phyloP scores from a whole-genome alignment of 2,888 invertebrate genomes.

The Chironomus tentans region DNA sequence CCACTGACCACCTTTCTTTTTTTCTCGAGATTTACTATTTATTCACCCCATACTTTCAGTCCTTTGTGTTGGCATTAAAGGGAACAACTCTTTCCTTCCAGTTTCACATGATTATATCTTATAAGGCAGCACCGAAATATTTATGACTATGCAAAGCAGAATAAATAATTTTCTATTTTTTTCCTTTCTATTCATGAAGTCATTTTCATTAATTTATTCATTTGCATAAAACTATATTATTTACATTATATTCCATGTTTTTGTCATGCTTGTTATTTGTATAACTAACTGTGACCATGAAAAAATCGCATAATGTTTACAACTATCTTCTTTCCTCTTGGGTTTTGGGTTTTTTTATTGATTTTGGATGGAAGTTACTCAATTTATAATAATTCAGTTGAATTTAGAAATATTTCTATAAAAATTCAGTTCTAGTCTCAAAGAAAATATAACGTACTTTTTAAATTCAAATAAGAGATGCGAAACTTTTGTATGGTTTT shows the following conservation, averaged over 20 bases:
- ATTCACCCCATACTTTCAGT: background rate
- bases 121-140: background rate
- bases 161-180: background rate
- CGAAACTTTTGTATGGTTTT: too few relatives aligned
- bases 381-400: too few relatives aligned
- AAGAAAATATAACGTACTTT: too few relatives aligned
- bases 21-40: background rate
- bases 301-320: background rate
- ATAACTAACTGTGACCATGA: background rate
- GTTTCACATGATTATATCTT: background rate
- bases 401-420: too few relatives aligned
- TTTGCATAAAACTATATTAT: background rate
- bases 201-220: background rate
- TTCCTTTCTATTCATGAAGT: background rate
- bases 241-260: background rate
- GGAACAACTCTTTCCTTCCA: background rate
- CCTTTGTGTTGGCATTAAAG: background rate
- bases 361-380: too few relatives aligned
- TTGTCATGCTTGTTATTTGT: background rate
- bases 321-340: too few relatives aligned
- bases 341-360: too few relatives aligned
- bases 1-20: background rate
- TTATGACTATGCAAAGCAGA: background rate
- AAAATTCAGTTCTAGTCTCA: too few relatives aligned
- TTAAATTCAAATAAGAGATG: too few relatives aligned